These are phyloP conservation scores for Melanotaenia duboulayi DNA, from an alignment of 2,113 vertebrate species.

Conservation along the genomic window DNA sequence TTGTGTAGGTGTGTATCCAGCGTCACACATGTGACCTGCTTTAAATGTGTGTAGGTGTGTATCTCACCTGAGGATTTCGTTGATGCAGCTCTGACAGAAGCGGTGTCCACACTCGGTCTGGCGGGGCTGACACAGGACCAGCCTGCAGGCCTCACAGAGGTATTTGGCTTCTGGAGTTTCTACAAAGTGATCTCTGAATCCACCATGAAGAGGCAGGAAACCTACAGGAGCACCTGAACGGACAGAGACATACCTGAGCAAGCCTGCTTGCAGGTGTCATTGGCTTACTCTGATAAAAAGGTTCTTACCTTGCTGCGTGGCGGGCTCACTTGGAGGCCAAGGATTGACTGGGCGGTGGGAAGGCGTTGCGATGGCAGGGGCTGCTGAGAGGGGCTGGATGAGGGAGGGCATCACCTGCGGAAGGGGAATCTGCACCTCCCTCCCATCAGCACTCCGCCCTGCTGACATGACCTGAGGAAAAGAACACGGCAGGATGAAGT, in stretches of 20 bases:
- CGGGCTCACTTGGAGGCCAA: constrained; percentile 63
- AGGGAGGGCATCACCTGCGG: constrained; percentile 79
- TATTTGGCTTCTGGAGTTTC: constrained; percentile 93
- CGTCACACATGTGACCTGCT: no score
- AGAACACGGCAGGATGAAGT: no score
- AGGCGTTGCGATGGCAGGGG: constrained; percentile 47
- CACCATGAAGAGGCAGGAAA: constrained; percentile 87
- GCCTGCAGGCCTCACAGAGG: constrained; percentile 92
- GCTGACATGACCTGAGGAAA: constrained; percentile 84
- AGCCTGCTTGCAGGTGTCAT: neutral
- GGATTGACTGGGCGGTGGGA: constrained; percentile 66
- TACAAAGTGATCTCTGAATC: constrained; percentile 93
- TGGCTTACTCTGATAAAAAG: no score
- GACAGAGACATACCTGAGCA: neutral
- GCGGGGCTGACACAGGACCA: constrained; percentile 92
- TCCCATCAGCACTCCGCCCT: constrained; percentile 79
- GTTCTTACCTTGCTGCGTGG: constrained; percentile 52
- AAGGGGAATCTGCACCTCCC: constrained; percentile 83
- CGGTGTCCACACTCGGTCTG: constrained; percentile 98
- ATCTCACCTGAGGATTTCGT: constrained; percentile 78
- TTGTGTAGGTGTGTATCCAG: no score
- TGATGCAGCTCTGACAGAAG: constrained; percentile 95
- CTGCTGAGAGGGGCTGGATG: constrained; percentile 58
- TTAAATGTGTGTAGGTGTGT: no score
- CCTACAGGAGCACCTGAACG: constrained; percentile 57